These are phyloP conservation scores for Sitta europaea DNA, from an alignment of 2,113 vertebrate genomes.

Conservation along the genomic window DNA sequence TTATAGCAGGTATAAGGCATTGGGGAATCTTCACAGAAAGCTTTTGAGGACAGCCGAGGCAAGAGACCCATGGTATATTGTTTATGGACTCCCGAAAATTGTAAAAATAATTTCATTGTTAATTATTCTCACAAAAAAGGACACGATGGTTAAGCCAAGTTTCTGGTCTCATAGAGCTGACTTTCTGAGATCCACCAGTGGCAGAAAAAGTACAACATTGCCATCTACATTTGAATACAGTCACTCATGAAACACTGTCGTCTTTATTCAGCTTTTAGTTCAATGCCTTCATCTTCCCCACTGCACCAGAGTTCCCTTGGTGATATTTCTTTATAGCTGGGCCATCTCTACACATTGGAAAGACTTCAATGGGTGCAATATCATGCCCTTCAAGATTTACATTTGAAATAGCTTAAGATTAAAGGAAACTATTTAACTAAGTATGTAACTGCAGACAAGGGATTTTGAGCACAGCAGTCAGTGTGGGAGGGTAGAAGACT, in stretches of 20 bases:
- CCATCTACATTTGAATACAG: not conserved
- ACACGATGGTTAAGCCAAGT: not conserved
- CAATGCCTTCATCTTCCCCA: not conserved
- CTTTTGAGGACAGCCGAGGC: not conserved
- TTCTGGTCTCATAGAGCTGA: not conserved
- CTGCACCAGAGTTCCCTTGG: not conserved
- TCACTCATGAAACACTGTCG: not conserved
- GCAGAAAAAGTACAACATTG: slow-evolving; percentile 20
- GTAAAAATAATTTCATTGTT: not conserved
- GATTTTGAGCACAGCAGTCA: slow-evolving; percentile 7
- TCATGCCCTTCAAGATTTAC: not conserved
- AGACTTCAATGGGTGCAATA: not conserved
- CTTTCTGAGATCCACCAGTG: not conserved
- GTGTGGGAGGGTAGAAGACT: not conserved
- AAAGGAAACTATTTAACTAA: slow-evolving; percentile 6
- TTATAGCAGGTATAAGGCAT: not conserved
- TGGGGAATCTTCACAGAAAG: not conserved
- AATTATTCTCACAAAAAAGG: not conserved
- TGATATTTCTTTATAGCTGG: not conserved
- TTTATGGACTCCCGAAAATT: not conserved
- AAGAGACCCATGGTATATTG: not conserved
- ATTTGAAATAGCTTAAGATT: slow-evolving; percentile 34
- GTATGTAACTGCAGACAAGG: not conserved
- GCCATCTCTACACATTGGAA: not conserved
- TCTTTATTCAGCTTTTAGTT: not conserved